These are phyloP conservation scores for Leuciscus waleckii DNA, from an alignment of 2,797 vertebrate genomes.

Conservation along the genomic window DNA sequence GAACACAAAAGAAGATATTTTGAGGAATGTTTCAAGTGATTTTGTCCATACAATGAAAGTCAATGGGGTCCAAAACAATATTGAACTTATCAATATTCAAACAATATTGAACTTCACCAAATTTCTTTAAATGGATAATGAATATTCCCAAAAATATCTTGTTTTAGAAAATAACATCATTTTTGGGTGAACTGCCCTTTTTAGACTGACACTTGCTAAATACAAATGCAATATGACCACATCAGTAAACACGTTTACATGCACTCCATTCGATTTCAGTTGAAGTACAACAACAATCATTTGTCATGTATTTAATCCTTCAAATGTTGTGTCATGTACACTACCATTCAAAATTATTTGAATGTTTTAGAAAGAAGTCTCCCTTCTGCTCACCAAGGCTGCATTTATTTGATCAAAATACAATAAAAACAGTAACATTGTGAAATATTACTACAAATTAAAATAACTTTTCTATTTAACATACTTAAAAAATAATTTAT, in stretches of 20 bases:
- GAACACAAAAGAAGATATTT: not conserved
- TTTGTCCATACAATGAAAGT: conserved; percentile 4
- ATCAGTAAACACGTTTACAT: conserved; percentile 11
- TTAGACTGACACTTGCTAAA: conserved; percentile 15
- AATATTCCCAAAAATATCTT: not conserved
- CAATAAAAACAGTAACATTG: not conserved
- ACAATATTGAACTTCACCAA: not conserved
- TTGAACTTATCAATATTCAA: not conserved
- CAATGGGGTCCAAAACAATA: not conserved
- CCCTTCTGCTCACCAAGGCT: not conserved
- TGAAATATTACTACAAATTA: not conserved
- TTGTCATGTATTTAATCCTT: not conserved
- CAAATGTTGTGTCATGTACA: not conserved
- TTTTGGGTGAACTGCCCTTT: conserved; percentile 10
- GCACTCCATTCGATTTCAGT: not conserved
- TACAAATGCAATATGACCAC: conserved; percentile 35
- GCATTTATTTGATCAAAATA: not conserved
- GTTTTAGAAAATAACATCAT: not conserved
- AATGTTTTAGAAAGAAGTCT: not conserved
- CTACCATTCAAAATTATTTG: not conserved
- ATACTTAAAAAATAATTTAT: not conserved
- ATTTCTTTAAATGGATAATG: not conserved
- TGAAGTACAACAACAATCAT: not conserved
- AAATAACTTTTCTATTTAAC: not conserved
- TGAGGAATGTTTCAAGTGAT: not conserved